Evolutionary conservation across 2,888 invertebrate species (phyloP), one percentile per base, ranked within the genome.

Genomic region (Drosophila ustulata): DNA sequence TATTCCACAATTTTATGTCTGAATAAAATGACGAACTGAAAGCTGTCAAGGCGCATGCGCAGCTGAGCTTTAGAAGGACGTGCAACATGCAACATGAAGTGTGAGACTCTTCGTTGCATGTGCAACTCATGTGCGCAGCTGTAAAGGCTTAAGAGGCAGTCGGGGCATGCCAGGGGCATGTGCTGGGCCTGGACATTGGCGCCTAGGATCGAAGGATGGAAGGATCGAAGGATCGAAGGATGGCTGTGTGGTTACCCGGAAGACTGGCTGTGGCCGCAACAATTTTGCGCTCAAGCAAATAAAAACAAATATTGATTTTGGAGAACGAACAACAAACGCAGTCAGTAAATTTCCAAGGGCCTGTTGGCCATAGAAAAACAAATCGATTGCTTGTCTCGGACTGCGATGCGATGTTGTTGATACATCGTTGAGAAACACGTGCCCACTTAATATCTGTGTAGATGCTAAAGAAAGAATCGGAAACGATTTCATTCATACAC

Each of bases 391-490:
- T 41, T 59, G 68, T 18, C 50, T 61, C 39, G 37, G 11, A 37
- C 37, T 2, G 5, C 37, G 37, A 41, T 39, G 37, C 37, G 18
- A 37, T 37, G 18, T 39, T 71, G 57, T 69, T 56, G 47, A 55
- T 30, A 23, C 55, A 55, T 53, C 52, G 32, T 3, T 23, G 49
- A 28, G 71, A 65, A 86, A 88, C 83, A 83, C 83, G 83, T 83
- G 83, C 88, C 83, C 86, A 88, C 86, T 83, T 80, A 77, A 86
- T 77, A 88, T 34, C 46, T 39, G 45, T 63, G 34, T 56, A 41
- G 50, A 30, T 51, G 34, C 26, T 56, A 30, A 26, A 47, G 6
- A 39, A 52, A 23, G 18, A 53, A 53, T 49, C 34, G 68, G 25
- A 46, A 66, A 45, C 26, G 30, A 18, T 18, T 77, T 72, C 77